phyloP scores from a whole-genome alignment of 2,797 vertebrate species.

The Malacoraja senta region DNA sequence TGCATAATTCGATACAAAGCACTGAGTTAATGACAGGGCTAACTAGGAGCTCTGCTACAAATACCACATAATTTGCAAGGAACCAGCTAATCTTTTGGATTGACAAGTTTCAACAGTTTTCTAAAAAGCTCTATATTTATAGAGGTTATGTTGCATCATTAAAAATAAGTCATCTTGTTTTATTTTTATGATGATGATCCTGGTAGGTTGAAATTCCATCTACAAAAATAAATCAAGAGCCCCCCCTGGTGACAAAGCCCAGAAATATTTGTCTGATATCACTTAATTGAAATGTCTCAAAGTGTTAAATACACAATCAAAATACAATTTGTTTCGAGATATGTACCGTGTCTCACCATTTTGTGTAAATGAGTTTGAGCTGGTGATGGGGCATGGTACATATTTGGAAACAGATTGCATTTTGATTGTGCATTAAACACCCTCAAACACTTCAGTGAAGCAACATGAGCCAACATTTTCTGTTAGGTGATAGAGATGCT shows the following conservation, averaged over 20 bases:
- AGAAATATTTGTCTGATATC: too few relatives aligned
- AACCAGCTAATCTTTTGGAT: background rate
- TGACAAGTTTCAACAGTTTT: background rate
- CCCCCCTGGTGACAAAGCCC: constrained; percentile 2
- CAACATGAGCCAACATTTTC: background rate
- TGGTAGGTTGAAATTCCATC: background rate
- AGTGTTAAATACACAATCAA: too few relatives aligned
- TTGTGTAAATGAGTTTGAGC: too few relatives aligned
- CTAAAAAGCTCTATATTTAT: background rate
- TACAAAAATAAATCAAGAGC: constrained; percentile 7
- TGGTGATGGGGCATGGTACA: too few relatives aligned
- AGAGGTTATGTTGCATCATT: background rate
- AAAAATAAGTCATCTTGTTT: background rate
- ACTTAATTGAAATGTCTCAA: too few relatives aligned
- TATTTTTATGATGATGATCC: background rate
- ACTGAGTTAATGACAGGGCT: background rate
- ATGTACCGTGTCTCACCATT: too few relatives aligned
- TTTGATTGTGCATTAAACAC: background rate
- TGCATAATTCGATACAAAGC: background rate
- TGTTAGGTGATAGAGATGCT: background rate
- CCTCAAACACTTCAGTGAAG: background rate
- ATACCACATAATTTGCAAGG: background rate
- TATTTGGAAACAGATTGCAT: background rate
- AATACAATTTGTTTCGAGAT: too few relatives aligned
- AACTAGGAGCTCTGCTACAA: background rate